These are phyloP conservation scores for Rhadina sibilatrix DNA, from an alignment of 2,113 vertebrate species.

Conservation along the genomic window DNA sequence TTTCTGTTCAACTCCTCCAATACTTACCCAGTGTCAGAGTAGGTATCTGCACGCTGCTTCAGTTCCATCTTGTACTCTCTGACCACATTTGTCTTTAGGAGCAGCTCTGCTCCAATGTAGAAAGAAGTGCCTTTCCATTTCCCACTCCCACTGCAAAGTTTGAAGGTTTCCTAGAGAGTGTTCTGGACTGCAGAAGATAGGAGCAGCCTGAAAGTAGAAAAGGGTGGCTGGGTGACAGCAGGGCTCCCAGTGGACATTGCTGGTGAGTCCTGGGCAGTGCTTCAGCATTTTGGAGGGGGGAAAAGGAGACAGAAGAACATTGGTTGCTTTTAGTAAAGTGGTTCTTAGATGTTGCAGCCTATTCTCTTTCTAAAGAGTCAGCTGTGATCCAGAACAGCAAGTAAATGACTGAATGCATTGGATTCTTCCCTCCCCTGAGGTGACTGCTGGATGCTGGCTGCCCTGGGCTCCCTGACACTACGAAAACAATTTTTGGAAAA, in stretches of 20 bases:
- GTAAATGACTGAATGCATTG: neutral
- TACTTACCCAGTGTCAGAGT: neutral
- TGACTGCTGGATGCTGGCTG: conserved; percentile 81
- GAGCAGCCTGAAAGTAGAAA: neutral
- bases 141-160: neutral
- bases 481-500: conserved; percentile 57
- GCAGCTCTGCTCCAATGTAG: neutral
- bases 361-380: neutral
- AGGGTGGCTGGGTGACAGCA: neutral
- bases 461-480: conserved; percentile 73
- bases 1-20: neutral
- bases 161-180: neutral
- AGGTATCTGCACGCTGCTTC: accelerated
- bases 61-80: neutral
- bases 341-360: neutral
- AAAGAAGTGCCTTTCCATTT: neutral
- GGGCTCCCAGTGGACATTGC: neutral
- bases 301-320: neutral
- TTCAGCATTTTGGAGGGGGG: neutral
- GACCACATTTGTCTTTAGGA: neutral
- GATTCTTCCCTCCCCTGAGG: conserved; percentile 27
- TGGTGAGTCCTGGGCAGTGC: neutral
- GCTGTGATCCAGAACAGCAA: neutral
- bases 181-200: neutral
- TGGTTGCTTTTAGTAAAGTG: neutral